Evolutionary conservation across 1,140 invertebrate genomes (phyloP).

Genomic region (Aplysia californica): DNA sequence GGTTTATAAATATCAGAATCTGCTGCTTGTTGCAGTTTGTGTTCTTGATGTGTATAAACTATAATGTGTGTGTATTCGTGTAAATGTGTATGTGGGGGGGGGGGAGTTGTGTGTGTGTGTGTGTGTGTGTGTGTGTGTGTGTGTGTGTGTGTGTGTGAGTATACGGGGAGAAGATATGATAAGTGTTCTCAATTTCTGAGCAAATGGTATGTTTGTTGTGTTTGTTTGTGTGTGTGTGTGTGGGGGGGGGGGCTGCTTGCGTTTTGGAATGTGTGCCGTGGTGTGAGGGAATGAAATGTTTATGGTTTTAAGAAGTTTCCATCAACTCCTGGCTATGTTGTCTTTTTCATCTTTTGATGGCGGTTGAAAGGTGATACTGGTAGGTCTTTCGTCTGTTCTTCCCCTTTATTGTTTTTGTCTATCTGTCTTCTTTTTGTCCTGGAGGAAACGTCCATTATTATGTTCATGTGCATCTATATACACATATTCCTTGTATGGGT

Average conservation of each 20-base stretch:
- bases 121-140: constrained; percentile 13
- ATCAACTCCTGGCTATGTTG: no score
- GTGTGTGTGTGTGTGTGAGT: constrained; percentile 3
- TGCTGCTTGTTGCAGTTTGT: background rate
- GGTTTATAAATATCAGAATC: background rate
- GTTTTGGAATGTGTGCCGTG: background rate
- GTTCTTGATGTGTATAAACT: background rate
- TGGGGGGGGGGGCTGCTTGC: background rate
- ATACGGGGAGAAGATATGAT: background rate
- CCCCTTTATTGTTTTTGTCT: no score
- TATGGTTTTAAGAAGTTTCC: background rate
- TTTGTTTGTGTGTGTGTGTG: background rate
- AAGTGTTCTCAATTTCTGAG: background rate
- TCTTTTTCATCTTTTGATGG: no score
- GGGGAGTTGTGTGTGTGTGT: background rate
- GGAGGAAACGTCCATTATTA: no score
- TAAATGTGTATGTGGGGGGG: background rate
- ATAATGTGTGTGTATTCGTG: background rate
- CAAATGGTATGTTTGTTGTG: no score
- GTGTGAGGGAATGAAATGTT: background rate
- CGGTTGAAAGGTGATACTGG: no score
- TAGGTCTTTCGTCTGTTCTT: no score
- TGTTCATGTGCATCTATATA: no score
- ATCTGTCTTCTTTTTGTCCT: no score
- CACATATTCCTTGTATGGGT: no score